Evolutionary conservation across 64 coral and sea anemone species (phyloP).

Genomic region (Montipora efflorescens): DNA sequence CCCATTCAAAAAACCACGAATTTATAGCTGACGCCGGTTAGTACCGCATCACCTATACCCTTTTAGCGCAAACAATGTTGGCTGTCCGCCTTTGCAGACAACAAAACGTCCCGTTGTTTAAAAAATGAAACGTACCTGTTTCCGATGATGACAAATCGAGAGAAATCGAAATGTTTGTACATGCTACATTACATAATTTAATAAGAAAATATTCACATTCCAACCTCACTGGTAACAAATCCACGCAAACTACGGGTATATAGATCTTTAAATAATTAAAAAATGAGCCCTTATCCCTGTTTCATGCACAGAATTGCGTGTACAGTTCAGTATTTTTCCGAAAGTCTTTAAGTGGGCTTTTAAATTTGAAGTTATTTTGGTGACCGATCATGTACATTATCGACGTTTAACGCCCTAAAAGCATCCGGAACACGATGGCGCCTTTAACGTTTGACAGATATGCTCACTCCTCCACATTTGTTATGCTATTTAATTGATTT

Average conservation of each 20-base stretch:
- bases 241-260: not conserved
- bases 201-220: not conserved
- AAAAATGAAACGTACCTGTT: slow-evolving; percentile 15
- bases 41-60: not conserved
- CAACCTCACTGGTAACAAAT: not conserved
- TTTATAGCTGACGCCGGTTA: not conserved
- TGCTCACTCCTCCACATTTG: not conserved
- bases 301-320: not conserved
- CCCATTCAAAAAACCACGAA: not conserved
- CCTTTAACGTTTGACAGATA: not conserved
- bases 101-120: slow-evolving; percentile 2
- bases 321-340: not conserved
- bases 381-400: not conserved
- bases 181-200: not conserved
- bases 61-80: slow-evolving; percentile 50
- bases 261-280: not conserved
- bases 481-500: not conserved
- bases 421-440: not conserved
- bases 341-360: not conserved
- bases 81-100: slow-evolving; percentile 21
- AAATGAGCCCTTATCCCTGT: not conserved
- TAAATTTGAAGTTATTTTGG: not conserved
- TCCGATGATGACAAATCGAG: slow-evolving; percentile 2
- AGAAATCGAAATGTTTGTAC: slow-evolving; percentile 19
- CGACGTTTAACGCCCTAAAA: not conserved